A percentile compares a stretch with the other conserved stretches of the same genome.
Conservation (phyloP, 1,140 invertebrate species). For the Octopus sinensis region DNA sequence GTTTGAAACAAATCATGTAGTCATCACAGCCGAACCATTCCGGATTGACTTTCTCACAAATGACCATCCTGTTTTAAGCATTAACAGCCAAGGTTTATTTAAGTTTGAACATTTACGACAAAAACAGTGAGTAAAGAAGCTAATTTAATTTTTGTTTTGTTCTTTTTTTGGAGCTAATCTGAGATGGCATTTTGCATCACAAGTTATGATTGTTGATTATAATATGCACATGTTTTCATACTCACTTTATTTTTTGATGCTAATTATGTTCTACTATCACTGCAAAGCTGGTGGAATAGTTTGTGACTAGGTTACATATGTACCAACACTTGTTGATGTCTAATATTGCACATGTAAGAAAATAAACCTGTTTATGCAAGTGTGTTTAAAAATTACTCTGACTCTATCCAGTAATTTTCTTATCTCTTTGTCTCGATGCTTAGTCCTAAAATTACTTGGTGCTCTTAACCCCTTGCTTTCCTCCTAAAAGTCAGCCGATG, state of each 20-base stretch:
- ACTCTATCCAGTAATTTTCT: too few species aligned
- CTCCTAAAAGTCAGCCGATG: too few species aligned
- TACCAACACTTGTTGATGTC: too few species aligned
- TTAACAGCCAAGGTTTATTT: constrained; percentile 86
- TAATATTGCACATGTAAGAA: too few species aligned
- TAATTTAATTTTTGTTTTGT: neutral
- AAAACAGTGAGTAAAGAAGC: constrained; percentile 37
- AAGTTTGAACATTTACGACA: constrained; percentile 82
- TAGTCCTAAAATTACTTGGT: too few species aligned
- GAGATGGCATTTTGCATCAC: too few species aligned
- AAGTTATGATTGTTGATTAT: too few species aligned
- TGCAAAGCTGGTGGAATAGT: neutral
- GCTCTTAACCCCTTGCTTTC: too few species aligned
- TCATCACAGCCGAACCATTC: constrained; percentile 75
- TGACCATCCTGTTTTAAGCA: constrained; percentile 72
- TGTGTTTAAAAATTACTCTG: too few species aligned
- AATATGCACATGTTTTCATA: neutral
- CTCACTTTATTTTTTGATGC: neutral
- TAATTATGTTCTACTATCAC: neutral
- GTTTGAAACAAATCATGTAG: constrained; percentile 65
- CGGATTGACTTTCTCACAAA: constrained; percentile 78
- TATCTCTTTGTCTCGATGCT: too few species aligned
- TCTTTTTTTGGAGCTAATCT: neutral
- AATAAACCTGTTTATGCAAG: too few species aligned
- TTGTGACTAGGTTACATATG: too few species aligned